These are phyloP conservation scores for Tetragonisca angustula DNA, from an alignment of 2,888 invertebrate genomes.

Conservation along the genomic window DNA sequence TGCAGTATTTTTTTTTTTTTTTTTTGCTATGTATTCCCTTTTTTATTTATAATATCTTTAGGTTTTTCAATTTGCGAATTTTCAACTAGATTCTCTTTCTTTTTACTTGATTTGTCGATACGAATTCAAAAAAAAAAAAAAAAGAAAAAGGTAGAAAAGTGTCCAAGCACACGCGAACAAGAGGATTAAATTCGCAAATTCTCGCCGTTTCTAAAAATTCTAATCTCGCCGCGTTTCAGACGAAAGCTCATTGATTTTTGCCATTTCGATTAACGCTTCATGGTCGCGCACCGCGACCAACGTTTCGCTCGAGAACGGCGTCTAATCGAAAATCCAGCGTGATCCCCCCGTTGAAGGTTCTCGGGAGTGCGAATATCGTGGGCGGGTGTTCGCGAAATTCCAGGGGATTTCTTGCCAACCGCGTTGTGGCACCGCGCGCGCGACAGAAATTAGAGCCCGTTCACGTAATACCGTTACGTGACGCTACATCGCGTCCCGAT, in stretches of 20 bases:
- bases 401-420: constrained; percentile 46
- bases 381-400: constrained; percentile 47
- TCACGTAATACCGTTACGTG: constrained; percentile 57
- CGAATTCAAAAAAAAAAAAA: too few species aligned
- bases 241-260: accelerated
- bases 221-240: constrained; percentile 2
- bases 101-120: too few species aligned
- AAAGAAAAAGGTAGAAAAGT: too few species aligned
- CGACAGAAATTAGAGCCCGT: constrained; percentile 47
- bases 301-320: not conserved
- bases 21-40: too few species aligned
- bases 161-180: too few species aligned
- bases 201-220: too few species aligned
- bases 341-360: constrained; percentile 36
- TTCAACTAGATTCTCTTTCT: too few species aligned
- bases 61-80: too few species aligned
- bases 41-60: too few species aligned
- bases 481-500: constrained; percentile 51
- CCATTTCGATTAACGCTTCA: too few species aligned
- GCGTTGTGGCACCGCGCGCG: constrained; percentile 21
- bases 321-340: constrained; percentile 26
- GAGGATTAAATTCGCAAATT: too few species aligned
- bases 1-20: too few species aligned
- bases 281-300: not conserved
- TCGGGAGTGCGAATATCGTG: constrained; percentile 32